Evolutionary conservation across 2,888 invertebrate species (phyloP), one percentile per base, ranked within the genome.

Genomic region (Eupeodes luniger): DNA sequence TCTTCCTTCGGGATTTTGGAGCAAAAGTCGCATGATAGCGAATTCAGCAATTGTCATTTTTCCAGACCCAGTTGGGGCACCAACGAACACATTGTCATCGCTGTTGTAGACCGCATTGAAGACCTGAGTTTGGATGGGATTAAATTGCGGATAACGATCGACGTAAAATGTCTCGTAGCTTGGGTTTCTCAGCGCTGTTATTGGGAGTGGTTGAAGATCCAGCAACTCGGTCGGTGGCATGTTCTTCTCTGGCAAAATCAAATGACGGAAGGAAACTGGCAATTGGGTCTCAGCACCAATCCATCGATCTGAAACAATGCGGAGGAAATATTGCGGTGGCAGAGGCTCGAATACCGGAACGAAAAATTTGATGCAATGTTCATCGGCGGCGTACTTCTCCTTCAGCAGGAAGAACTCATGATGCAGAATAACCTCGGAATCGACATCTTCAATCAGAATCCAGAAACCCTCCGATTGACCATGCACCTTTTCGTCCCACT

Each of bases 51-150:
- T 96, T 12, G 98, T 97, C 0, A 98, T 98, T 94, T 99, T 99
- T 1, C 97, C 97, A 0, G 98, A 97, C 0, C 98, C 98, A 0
- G 98, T 97, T 0, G 98, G 98, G 0, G 98, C 98, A 0, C 98
- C 98, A 85, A 99, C 96, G 93, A 99, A 98, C 10, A 99, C 98
- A 93, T 99, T 99, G 92, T 99, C 99, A 92, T 99, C 99, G 2
- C 98, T 98, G 93, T 99, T 99, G 94, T 99, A 99, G 0, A 99
- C 97, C 0, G 99, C 98, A 93, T 99, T 99, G 94, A 99, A 99
- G 7, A 99, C 99, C 95, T 99, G 98, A 0, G 99, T 99, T 94
- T 99, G 99, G 83, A 99, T 99, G 0, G 99, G 99, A 94, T 99
- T 99, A 93, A 99, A 99, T 93, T 98, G 98, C 2, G 96, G 96